Evolutionary conservation across 2,113 vertebrate species (phyloP).

Genomic region (Plecotus auritus): DNA sequence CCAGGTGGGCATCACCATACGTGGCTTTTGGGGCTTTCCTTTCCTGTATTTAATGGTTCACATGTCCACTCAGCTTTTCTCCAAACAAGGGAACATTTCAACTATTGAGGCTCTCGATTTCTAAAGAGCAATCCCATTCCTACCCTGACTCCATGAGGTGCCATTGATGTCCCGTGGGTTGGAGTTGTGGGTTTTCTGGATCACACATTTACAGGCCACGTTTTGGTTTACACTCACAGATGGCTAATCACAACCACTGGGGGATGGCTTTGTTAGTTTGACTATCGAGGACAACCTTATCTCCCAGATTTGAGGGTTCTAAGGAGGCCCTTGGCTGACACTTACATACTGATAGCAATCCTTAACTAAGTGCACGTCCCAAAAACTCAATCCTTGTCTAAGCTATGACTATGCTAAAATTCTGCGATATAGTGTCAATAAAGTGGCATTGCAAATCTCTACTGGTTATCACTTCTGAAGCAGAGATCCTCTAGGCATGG

Average conservation of each 20-base stretch:
- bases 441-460: background rate
- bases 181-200: background rate
- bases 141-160: background rate
- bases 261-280: background rate
- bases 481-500: background rate
- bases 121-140: background rate
- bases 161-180: background rate
- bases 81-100: background rate
- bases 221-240: background rate
- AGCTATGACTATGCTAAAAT: background rate
- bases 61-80: background rate
- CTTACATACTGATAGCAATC: background rate
- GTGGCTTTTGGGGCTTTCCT: background rate
- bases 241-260: background rate
- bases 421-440: background rate
- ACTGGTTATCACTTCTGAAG: background rate
- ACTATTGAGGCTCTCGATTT: background rate
- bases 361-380: background rate
- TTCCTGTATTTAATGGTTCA: background rate
- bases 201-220: background rate
- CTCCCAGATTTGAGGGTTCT: background rate
- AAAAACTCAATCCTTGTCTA: background rate
- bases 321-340: background rate
- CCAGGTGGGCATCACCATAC: background rate
- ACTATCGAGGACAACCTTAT: background rate